phyloP scores from a whole-genome alignment of 1,140 invertebrate species.

The Panulirus ornatus region DNA sequence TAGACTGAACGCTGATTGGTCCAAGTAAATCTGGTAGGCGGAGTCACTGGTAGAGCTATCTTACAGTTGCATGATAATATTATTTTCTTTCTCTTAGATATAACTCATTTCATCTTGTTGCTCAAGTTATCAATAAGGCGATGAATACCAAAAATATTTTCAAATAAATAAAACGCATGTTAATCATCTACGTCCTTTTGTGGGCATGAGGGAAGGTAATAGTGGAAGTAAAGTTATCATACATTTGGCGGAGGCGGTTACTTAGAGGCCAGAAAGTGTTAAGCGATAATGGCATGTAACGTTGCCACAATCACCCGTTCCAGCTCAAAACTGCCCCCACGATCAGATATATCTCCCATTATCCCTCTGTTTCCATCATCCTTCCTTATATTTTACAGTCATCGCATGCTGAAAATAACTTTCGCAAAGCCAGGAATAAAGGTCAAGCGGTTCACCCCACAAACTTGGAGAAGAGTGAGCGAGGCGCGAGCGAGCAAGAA shows the following conservation, averaged over 20 bases:
- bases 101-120: too few relatives aligned
- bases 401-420: constrained; percentile 35
- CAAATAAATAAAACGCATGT: too few relatives aligned
- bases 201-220: neutral
- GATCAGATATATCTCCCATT: constrained; percentile 38
- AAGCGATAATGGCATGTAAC: constrained; percentile 24
- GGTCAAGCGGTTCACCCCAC: neutral
- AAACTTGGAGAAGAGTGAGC: neutral
- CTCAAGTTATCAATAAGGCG: too few relatives aligned
- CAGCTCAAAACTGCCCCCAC: constrained; percentile 35
- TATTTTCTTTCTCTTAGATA: too few relatives aligned
- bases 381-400: neutral
- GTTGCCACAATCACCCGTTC: constrained; percentile 36
- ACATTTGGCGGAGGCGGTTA: constrained; percentile 20
- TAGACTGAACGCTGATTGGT: constrained; percentile 35
- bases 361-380: constrained; percentile 12
- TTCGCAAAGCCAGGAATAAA: neutral
- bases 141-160: too few relatives aligned
- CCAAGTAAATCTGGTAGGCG: constrained; percentile 18
- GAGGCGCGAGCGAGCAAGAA: neutral
- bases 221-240: neutral
- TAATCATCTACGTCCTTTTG: neutral
- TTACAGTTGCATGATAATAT: too few relatives aligned
- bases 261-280: neutral
- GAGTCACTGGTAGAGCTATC: constrained; percentile 3